Evolutionary conservation across 1,140 invertebrate species (phyloP), one percentile per base, ranked within the genome.

Genomic region (Hetaerina americana): DNA sequence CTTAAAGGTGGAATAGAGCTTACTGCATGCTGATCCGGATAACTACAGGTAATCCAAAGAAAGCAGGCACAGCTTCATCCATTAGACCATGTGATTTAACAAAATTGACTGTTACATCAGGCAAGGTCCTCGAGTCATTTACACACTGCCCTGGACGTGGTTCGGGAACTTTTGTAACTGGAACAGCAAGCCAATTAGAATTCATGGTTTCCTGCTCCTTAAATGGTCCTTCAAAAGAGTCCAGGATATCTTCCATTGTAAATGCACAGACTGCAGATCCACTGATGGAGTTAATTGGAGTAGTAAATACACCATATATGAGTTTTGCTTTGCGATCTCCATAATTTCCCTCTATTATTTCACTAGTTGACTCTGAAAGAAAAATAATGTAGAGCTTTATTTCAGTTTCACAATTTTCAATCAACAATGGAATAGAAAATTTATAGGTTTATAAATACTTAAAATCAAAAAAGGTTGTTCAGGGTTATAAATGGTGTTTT

Each of bases 231-330:
- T 95, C 90, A 81, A 99, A 99, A 25, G 93, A 90, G 70, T 90
- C 87, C 74, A 93, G 84, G 69, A 99, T 91, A 78, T 94, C 94
- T 75, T 89, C 86, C 84, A 98, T 90, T 26, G 89, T 88, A 82
- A 96, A 99, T 22, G 95, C 94, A 83, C 97, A 99, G 1, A 99
- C 89, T 0, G 97, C 97, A 6, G 95, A 98, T 26, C 95, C 97
- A 1, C 92, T 90, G 77, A 99, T 96, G 66, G 94, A 93, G 80
- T 98, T 98, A 40, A 89, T 88, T 3, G 96, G 93, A 0, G 97
- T 99, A 66, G 94, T 97, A 80, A 99, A 96, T 1, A 98, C 92
- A 10, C 91, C 96, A 82, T 99, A 99, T 29, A 99, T 88, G 77
- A 99, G 85, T 74, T 91, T 85, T 24, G 84, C 82, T 2, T 84